Evolutionary conservation across 2,113 vertebrate genomes (phyloP).

Genomic region (Rhipidura dahli): DNA sequence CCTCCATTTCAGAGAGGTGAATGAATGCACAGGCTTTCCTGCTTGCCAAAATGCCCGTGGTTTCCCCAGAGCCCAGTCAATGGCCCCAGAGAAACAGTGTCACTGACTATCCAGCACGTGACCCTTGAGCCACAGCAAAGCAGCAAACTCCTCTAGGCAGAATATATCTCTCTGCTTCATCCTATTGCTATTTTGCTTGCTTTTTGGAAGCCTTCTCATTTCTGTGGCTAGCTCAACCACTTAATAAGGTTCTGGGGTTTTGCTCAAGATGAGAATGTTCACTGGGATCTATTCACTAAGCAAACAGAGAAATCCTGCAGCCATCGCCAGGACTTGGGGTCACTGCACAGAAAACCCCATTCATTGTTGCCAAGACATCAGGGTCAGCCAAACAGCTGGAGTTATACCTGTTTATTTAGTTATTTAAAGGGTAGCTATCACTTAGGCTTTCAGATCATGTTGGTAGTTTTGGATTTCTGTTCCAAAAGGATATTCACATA

Average conservation of each 20-base stretch:
- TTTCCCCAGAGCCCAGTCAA: background rate
- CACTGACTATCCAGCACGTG: background rate
- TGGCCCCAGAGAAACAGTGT: background rate
- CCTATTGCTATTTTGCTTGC: background rate
- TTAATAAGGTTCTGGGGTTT: background rate
- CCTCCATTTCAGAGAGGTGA: background rate
- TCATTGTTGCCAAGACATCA: constrained; percentile 1
- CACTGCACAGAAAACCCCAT: background rate
- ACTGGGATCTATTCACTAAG: background rate
- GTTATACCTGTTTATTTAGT: background rate
- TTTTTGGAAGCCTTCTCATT: background rate
- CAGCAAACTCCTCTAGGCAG: background rate
- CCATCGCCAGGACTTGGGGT: background rate
- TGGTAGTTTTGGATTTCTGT: background rate
- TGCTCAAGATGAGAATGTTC: background rate
- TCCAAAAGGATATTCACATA: background rate
- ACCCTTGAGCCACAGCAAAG: background rate
- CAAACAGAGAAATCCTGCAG: background rate
- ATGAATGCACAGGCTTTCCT: background rate
- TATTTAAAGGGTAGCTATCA: background rate
- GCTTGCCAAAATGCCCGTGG: background rate
- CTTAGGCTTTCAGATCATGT: background rate
- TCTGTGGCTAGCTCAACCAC: background rate
- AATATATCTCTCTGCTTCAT: background rate
- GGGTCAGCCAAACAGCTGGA: background rate